A percentile compares a stretch with the other conserved stretches of the same genome.
phyloP scores from a whole-genome alignment of 1,140 invertebrate genomes.

The Cydia splendana region DNA sequence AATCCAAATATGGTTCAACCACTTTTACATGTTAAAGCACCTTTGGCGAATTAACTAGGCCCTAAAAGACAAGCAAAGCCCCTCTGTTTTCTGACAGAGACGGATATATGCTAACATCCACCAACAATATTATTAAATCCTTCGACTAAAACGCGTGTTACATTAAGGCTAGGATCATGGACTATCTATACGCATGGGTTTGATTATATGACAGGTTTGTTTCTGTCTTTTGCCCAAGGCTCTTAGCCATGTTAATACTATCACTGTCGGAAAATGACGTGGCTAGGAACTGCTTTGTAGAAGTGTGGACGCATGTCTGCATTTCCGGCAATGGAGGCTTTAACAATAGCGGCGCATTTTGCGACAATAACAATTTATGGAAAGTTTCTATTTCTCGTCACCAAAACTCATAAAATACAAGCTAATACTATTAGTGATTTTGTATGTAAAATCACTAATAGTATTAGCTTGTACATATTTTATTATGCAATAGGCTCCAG shows the following conservation, averaged over 20 bases:
- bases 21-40: slow-evolving; percentile 11
- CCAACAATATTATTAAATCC: background rate
- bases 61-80: background rate
- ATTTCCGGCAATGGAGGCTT: background rate
- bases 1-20: slow-evolving; percentile 10
- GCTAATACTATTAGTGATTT: too few relatives aligned
- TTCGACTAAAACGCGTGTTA: background rate
- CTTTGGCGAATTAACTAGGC: background rate
- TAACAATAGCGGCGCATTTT: background rate
- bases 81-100: background rate
- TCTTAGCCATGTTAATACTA: background rate
- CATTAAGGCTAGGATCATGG: background rate
- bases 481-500: too few relatives aligned
- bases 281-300: background rate
- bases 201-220: background rate
- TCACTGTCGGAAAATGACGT: background rate
- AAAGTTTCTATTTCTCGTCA: background rate
- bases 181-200: background rate
- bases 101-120: background rate
- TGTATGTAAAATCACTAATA: too few relatives aligned
- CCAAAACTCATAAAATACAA: too few relatives aligned
- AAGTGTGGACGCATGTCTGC: background rate
- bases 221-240: too few relatives aligned
- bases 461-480: too few relatives aligned
- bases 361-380: too few relatives aligned